phyloP scores from a whole-genome alignment of 2,888 invertebrate genomes.

The Conops quadrifasciatus region DNA sequence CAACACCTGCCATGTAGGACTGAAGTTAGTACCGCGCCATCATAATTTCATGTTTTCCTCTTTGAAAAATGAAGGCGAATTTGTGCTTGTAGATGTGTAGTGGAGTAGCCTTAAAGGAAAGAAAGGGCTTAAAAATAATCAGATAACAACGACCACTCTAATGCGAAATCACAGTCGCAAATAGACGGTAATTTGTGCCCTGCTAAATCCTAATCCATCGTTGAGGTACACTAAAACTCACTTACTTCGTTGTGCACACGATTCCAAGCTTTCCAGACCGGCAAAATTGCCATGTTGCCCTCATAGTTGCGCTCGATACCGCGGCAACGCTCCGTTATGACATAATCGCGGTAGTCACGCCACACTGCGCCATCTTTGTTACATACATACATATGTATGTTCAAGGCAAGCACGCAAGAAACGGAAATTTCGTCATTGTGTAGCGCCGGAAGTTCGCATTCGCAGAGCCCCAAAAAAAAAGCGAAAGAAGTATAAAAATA shows the following conservation, averaged over 20 bases:
- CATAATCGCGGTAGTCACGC: conserved; percentile 70
- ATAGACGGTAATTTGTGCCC: background rate
- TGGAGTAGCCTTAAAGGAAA: background rate
- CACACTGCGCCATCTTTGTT: conserved; percentile 63
- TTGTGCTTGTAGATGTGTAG: background rate
- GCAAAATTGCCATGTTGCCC: conserved; percentile 76
- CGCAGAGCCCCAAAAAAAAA: conserved; percentile 14
- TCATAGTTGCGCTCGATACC: conserved; percentile 73
- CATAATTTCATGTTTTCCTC: background rate
- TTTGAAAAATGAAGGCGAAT: background rate
- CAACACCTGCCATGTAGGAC: conserved; percentile 13
- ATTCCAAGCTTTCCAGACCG: conserved; percentile 85
- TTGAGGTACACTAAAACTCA: background rate
- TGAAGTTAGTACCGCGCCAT: background rate
- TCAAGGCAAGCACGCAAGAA: conserved; percentile 17
- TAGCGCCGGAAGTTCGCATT: conserved; percentile 41
- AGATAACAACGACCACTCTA: conserved; percentile 32
- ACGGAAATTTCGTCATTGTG: conserved; percentile 46
- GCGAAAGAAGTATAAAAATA: conserved; percentile 26
- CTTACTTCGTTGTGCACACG: conserved; percentile 73
- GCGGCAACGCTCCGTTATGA: conserved; percentile 80
- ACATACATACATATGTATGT: conserved; percentile 8
- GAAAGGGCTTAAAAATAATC: background rate
- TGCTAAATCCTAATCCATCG: conserved; percentile 19
- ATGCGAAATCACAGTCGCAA: conserved; percentile 55